Base-by-base conservation (phyloP, 1,140 invertebrate species). In the Tetramorium parvispinum region DNA sequence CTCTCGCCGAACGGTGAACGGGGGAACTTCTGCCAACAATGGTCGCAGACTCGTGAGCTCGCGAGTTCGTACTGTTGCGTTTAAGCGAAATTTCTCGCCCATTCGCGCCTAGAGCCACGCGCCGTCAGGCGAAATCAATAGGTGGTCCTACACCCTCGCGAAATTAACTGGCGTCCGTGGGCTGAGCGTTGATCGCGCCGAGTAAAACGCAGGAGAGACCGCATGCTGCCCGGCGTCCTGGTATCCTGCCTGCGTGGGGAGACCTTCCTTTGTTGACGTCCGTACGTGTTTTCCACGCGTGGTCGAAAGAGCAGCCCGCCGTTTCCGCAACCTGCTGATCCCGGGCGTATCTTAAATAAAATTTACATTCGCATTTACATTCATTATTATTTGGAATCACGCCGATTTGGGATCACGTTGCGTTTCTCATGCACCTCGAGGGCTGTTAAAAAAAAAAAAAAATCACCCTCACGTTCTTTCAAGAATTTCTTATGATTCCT, bases 181-280 rank as follows among this genome's bases (percentile, higher is more conserved):
- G 18, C 46, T 79, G 16, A 63, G 53, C 27, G 13, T 55, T 13
- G 66, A 55, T 65, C 24, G 61, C 37, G 51, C 5, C 4, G 18
- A 49, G 43, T 78, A 85, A 87, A 85, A 85, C 46, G 86, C 40
- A 85, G 82, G 86, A 87, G 86, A 87, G 86, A 87, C 82, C 11
- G 3, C 32, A 3, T 55, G 18, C 21, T 59, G 32, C 59, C 16
- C 21, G n/a, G 10, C 57, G 13, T 75, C 27, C 7, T 16, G n/a
- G 53, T 13, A 66, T 66, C 27, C 7, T 16, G 10, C 21, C n/a
- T 7, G 21, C 7, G n/a, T n/a, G 53, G 55, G 8, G 11, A 18
- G 0, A n/a, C 40, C 6, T 37, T 75, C 8, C 5, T 8, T 32
- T 18, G 27, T 63, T 65, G 27, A 65, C 3, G 10, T 4, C 6